A percentile compares a stretch with the other conserved stretches of the same genome.
Conservation (phyloP, 2,113 vertebrate species). For the Hemicordylus capensis region DNA sequence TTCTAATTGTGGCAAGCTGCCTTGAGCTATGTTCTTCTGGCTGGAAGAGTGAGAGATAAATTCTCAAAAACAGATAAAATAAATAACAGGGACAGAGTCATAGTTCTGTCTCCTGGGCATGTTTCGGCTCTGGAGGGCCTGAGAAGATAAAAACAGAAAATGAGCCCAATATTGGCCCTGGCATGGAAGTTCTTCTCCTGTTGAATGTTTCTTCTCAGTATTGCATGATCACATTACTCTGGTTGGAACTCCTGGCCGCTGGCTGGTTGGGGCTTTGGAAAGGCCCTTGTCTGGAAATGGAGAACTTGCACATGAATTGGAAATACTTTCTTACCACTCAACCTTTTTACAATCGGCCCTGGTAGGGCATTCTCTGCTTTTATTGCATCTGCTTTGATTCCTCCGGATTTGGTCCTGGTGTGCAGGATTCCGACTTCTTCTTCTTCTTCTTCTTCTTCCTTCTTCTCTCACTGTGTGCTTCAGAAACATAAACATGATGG, state of each 20-base stretch:
- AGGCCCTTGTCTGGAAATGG: not conserved
- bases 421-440: not conserved
- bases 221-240: constrained; percentile 43
- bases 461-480: constrained; percentile 31
- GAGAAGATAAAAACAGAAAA: constrained; percentile 15
- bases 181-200: constrained; percentile 12
- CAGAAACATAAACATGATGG: constrained; percentile 40
- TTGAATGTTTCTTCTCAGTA: constrained; percentile 35
- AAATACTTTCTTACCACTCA: not conserved
- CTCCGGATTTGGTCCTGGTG: constrained; percentile 4
- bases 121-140: not conserved
- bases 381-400: not conserved
- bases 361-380: not conserved
- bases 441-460: not conserved
- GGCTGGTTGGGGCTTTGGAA: constrained; percentile 38
- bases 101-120: constrained; percentile 43
- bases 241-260: constrained; percentile 37
- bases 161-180: constrained; percentile 18
- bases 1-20: too few relatives aligned
- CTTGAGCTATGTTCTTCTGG: too few relatives aligned
- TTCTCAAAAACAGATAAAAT: not conserved
- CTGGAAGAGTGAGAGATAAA: too few relatives aligned
- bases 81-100: constrained; percentile 30
- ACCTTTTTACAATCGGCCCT: not conserved
- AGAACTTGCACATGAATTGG: constrained; percentile 1